These are phyloP conservation scores for Sarcophaga peregrina DNA, from an alignment of 1,140 invertebrate genomes.

Conservation along the genomic window DNA sequence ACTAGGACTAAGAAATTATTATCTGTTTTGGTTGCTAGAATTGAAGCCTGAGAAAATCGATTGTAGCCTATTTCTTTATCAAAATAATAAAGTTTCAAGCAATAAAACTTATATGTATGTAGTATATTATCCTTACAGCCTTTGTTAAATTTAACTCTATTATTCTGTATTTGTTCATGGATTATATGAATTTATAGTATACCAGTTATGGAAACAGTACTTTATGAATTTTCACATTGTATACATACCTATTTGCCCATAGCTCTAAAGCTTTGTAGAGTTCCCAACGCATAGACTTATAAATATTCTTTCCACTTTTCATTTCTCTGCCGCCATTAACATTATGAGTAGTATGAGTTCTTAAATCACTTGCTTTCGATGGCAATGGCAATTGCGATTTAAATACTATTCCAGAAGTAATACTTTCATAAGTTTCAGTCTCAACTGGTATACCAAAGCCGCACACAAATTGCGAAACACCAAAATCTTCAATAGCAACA, in stretches of 20 bases:
- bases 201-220: no score
- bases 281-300: background rate
- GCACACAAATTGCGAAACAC: conserved; percentile 9
- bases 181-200: no score
- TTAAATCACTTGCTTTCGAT: background rate
- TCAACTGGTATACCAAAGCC: conserved; percentile 23
- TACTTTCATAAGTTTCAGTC: background rate
- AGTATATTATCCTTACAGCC: no score
- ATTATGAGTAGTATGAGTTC: conserved; percentile 13
- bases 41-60: no score
- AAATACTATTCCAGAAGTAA: conserved; percentile 11
- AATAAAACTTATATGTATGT: no score
- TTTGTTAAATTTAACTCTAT: no score
- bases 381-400: conserved; percentile 1
- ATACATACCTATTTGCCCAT: conserved; percentile 1
- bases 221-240: background rate
- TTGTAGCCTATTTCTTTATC: no score
- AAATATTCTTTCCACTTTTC: background rate
- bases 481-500: background rate
- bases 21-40: no score
- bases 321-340: background rate
- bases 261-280: background rate
- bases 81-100: no score
- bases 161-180: no score
- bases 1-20: no score